A percentile compares a stretch with the other conserved stretches of the same genome.
Conservation (phyloP, 2,113 vertebrate species). For the Coracopsis vasa region DNA sequence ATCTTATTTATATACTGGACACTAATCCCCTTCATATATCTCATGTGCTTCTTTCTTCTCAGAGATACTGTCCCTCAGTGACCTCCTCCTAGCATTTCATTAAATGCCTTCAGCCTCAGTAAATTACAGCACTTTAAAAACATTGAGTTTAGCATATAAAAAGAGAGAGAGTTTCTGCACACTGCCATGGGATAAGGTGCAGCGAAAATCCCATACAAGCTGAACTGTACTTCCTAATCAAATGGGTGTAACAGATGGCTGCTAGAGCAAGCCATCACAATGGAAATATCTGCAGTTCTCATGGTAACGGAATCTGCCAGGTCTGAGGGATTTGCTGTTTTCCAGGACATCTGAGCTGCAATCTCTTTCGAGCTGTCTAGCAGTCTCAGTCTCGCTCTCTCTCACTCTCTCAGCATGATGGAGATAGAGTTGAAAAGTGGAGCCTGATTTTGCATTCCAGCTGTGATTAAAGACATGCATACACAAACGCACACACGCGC, state of each 20-base stretch:
- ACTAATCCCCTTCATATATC: slow-evolving; percentile 65
- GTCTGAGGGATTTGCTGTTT: slow-evolving; percentile 90
- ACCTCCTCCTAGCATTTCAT: slow-evolving; percentile 74
- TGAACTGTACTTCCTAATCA: slow-evolving; percentile 87
- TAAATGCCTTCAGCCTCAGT: slow-evolving; percentile 70
- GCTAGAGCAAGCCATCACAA: slow-evolving; percentile 92
- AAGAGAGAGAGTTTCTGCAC: slow-evolving; percentile 70
- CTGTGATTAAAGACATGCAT: slow-evolving; percentile 81
- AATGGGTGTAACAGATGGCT: slow-evolving; percentile 98
- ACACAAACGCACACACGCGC: background rate
- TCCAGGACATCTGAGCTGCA: slow-evolving; percentile 88
- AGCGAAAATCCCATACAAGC: slow-evolving; percentile 81
- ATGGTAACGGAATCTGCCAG: slow-evolving; percentile 91
- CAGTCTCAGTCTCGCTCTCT: slow-evolving; percentile 79
- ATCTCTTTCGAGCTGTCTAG: slow-evolving; percentile 87
- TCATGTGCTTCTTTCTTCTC: slow-evolving; percentile 68
- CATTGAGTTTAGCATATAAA: slow-evolving; percentile 79
- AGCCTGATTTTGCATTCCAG: slow-evolving; percentile 82
- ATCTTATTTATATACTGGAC: slow-evolving; percentile 65
- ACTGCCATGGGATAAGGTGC: slow-evolving; percentile 82
- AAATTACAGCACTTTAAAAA: slow-evolving; percentile 80
- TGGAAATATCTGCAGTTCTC: slow-evolving; percentile 92
- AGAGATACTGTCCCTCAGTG: slow-evolving; percentile 67
- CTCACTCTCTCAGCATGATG: slow-evolving; percentile 81
- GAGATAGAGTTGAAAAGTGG: slow-evolving; percentile 85